Base-by-base conservation (phyloP, 1,140 invertebrate genomes). In the Tetramorium parvispinum region DNA sequence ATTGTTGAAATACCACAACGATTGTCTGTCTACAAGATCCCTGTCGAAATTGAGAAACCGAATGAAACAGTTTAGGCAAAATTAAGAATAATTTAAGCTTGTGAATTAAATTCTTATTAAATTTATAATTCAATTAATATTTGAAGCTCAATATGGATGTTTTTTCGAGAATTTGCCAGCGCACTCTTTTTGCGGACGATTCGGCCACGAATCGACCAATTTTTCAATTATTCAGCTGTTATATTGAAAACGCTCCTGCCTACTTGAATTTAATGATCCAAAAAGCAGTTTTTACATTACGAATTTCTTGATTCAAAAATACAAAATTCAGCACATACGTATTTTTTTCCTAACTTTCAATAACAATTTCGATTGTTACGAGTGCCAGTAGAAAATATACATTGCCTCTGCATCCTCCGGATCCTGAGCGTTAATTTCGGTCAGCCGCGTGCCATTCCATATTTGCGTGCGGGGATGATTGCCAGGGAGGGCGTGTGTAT, bases 371-470 rank as follows among this genome's bases (percentile, higher is more conserved):
- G 13, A 73, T 59, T 32, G 66, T 82, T 82, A 59, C 4, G n/a
- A 61, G 13, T 21, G 18, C 6, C 55, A 4, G 3, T 43, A 32
- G 10, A 65, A 63, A 32, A 8, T 8, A 61, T 4, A 82, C 24
- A 24, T 32, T 16, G 24, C 1, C 27, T 63, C 3, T 4, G 51
- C 27, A 16, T 43, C 37, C 32, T 63, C 21, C 55, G 18, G 63
- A 86, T 8, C 55, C 73, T 51, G 18, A n/a, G 49, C 53, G 37
- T 81, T 81, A 81, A 86, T 73, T 83, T 76, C 77, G 71, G 16
- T 18, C 57, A 83, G 63, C 87, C 85, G 87, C 81, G 78, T 87
- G 87, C 85, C 85, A 88, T 83, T 83, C 78, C 61, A 83, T 83
- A 87, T 87, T 88, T 86, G 85, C 65, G 70, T 63, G 53, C 32